Base-by-base conservation (phyloP, 1,140 invertebrate genomes). In the Drosophila tristis region DNA sequence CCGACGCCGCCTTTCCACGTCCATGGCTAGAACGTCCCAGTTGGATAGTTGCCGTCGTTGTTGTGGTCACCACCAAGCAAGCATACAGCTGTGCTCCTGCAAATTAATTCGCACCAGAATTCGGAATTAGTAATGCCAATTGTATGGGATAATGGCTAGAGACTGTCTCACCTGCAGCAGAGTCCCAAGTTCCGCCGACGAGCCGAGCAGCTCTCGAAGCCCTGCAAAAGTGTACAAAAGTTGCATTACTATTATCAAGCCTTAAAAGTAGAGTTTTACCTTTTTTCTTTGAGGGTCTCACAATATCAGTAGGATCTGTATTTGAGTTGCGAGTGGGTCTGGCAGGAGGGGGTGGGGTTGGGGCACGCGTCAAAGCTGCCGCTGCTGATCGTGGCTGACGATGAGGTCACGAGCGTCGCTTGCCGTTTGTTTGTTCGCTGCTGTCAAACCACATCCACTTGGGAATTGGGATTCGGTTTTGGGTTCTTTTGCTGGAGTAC, bases 1-100 rank as follows among this genome's bases (percentile, higher is more conserved):
- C 82, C 82, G 82, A 82, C 78, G 85, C 63, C 84, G 63, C 62
- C 82, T 78, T 79, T 87, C 82, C 66, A 75, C 82, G 64, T 87
- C 84, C 82, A 87, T 86, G 45, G 61, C 44, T 59, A 50, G 48
- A 39, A 47, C 42, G 54, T 55, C 29, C 35, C 42, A 39, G 35
- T 39, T 39, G 35, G 35, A 39, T 54, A 39, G 42, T 51, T 26
- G 43, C 11, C 25, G 25, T 53, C 54, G 25, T 43, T 31, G 3
- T 57, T 35, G 13, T 39, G n/a, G 49, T 59, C 15, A 5, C 29
- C 13, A 7, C 20, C 23, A 29, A 35, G 31, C 43, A 50, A 20
- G 26, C 58, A 50, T 50, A 31, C 35, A 50, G 43, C n/a, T 47
- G 29, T 54, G 23, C 31, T 20, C n/a, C 23, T 29, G 16, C 15